Conservation (phyloP, 2,113 vertebrate species). For the Chaetodon auriga region DNA sequence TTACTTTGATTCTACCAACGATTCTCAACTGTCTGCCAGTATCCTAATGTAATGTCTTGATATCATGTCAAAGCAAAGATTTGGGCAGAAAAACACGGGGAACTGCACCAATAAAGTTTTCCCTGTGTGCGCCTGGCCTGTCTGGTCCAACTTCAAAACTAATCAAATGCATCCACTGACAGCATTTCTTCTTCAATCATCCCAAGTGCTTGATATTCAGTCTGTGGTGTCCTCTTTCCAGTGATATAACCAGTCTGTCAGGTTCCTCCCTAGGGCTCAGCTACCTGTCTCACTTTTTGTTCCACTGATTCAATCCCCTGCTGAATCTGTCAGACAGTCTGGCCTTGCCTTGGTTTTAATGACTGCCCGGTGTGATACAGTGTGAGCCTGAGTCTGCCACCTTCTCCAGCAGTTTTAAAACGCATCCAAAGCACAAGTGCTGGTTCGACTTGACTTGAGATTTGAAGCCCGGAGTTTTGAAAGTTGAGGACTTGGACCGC, state of each 20-base stretch:
- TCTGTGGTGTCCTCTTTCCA: constrained; percentile 55
- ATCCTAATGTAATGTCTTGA: not conserved
- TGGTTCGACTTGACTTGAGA: not conserved
- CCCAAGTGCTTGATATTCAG: constrained; percentile 49
- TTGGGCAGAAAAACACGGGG: not conserved
- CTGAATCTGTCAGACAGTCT: constrained; percentile 36
- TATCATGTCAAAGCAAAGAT: not conserved
- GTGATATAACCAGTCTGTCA: constrained; percentile 55
- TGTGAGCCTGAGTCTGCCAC: constrained; percentile 14
- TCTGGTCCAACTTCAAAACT: constrained; percentile 31
- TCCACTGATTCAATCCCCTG: constrained; percentile 39
- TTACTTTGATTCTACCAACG: not conserved
- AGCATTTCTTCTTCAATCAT: constrained; percentile 32
- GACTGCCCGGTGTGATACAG: constrained; percentile 9
- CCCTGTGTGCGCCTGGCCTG: not conserved
- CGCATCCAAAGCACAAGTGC: not conserved
- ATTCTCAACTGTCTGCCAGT: not conserved
- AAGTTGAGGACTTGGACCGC: not conserved
- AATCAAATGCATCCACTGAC: constrained; percentile 41
- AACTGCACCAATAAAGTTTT: not conserved
- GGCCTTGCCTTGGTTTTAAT: constrained; percentile 29
- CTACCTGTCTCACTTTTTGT: constrained; percentile 53
- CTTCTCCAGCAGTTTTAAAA: not conserved
- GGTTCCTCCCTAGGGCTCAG: constrained; percentile 47
- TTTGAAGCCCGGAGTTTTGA: not conserved